Evolutionary conservation across 2,113 vertebrate species (phyloP).

Genomic region (Phalacrocorax carbo): DNA sequence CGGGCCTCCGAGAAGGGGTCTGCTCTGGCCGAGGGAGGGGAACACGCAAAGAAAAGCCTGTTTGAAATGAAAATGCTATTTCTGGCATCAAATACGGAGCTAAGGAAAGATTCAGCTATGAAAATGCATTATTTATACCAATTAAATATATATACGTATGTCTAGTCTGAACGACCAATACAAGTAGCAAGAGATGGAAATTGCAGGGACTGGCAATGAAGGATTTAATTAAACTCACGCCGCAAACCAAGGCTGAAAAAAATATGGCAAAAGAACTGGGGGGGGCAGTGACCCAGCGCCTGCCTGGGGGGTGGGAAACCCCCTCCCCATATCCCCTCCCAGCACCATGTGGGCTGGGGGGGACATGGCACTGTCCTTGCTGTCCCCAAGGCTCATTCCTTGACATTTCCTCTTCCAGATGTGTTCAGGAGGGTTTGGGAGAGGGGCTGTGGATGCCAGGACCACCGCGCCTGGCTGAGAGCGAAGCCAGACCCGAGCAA

Average conservation of each 20-base stretch:
- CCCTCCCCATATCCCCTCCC: background rate
- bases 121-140: background rate
- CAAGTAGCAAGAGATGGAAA: background rate
- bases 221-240: background rate
- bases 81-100: background rate
- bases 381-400: background rate
- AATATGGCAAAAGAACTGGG: fast-evolving
- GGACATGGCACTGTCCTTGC: background rate
- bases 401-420: background rate
- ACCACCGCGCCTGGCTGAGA: fast-evolving
- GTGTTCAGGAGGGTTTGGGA: fast-evolving
- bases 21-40: background rate
- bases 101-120: background rate
- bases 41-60: background rate
- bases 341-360: background rate
- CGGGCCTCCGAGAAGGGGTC: background rate
- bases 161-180: background rate
- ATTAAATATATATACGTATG: background rate
- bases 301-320: background rate
- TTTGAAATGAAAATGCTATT: background rate
- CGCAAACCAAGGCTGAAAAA: background rate
- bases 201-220: background rate
- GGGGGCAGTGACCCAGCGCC: background rate
- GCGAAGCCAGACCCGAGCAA: background rate
- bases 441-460: fast-evolving